Percentiles rank a stretch among this genome's conserved stretches.
Conservation (phyloP, 2,113 vertebrate genomes). For the Lota lota region DNA sequence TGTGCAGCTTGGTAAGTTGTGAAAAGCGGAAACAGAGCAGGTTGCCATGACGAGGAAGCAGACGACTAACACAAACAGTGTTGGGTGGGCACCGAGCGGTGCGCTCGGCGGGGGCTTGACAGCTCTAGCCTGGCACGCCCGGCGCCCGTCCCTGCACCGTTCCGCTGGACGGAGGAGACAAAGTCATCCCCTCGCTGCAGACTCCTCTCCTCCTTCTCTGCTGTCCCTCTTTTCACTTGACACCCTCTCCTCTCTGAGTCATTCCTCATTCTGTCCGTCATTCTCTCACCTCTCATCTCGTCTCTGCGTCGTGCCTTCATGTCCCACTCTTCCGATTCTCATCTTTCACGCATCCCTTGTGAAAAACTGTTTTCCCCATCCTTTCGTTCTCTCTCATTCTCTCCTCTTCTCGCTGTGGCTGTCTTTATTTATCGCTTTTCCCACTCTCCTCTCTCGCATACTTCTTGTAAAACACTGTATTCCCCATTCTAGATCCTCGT, state of each 20-base stretch:
- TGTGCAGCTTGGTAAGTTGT: conserved; percentile 11
- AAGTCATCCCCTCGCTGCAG: conserved; percentile 2
- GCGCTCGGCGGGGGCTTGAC: conserved; percentile 55
- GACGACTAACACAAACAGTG: conserved; percentile 66
- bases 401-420: not conserved
- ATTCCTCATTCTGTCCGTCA: not conserved
- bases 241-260: not conserved
- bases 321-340: too few species aligned
- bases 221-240: not conserved
- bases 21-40: conserved; percentile 44
- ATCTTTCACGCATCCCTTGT: too few species aligned
- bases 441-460: conserved; percentile 20
- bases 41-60: conserved; percentile 68
- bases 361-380: too few species aligned
- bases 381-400: not conserved
- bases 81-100: conserved; percentile 52
- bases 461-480: conserved; percentile 25
- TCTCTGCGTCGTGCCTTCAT: too few species aligned
- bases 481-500: not conserved
- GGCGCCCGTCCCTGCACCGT: conserved; percentile 21
- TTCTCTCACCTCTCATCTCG: not conserved
- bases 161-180: conserved; percentile 34
- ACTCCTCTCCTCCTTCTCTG: conserved; percentile 3
- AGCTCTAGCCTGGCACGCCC: conserved; percentile 51
- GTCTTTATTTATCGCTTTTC: not conserved